Conservation (phyloP, 2,797 vertebrate species). For the Mus spretus region DNA sequence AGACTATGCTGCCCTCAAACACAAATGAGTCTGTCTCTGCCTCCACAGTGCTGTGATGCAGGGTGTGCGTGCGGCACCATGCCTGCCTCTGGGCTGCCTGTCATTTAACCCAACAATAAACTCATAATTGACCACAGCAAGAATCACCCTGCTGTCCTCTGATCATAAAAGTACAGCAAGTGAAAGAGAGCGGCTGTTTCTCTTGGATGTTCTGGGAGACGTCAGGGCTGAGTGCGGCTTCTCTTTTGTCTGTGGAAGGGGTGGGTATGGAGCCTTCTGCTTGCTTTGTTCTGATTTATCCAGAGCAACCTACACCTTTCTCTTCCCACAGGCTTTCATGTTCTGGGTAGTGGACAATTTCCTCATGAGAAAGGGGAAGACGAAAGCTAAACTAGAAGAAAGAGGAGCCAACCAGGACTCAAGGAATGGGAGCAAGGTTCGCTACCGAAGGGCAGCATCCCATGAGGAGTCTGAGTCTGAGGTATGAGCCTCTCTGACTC, state of each 20-base stretch:
- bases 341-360: constrained; percentile 99
- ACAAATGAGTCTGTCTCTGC: neutral
- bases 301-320: constrained; percentile 19
- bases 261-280: neutral
- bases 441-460: constrained; percentile 97
- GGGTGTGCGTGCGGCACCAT: too few species aligned
- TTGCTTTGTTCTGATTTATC: neutral
- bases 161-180: neutral
- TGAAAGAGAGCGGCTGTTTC: neutral
- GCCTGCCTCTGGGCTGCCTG: neutral
- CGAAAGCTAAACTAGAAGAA: constrained; percentile 99
- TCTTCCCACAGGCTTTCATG: constrained; percentile 94
- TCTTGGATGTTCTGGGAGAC: neutral
- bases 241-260: neutral
- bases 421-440: constrained; percentile 95
- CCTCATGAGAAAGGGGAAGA: constrained; percentile 99
- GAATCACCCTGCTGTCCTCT: neutral
- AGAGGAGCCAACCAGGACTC: constrained; percentile 93
- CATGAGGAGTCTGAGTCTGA: constrained; percentile 99
- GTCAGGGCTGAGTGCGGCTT: neutral
- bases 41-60: neutral
- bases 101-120: neutral
- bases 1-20: neutral
- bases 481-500: constrained; percentile 87
- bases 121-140: neutral